Evolutionary conservation across 2,888 invertebrate genomes (phyloP), one percentile per base, ranked within the genome.

Genomic region (Meteorus colon): DNA sequence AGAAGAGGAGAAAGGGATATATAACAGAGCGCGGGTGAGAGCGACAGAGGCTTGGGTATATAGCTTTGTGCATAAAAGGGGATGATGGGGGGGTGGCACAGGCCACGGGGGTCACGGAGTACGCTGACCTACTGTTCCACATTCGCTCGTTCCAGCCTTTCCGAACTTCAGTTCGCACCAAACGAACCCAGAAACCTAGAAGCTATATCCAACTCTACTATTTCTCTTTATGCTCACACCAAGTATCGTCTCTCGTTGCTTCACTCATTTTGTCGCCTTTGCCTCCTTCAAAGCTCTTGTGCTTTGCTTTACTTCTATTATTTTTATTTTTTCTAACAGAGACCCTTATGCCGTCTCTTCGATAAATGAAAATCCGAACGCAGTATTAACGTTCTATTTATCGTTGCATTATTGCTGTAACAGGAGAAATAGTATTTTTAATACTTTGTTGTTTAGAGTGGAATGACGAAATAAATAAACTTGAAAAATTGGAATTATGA

Each of bases 91-190:
- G 60, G 76, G 67, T 68, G 77, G 73, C 79, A 73, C 72, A 79
- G 84, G 85, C 82, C 80, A 82, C 86, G 85, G 86, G 86, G 88
- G 87, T 88, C 88, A 88, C 87, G 83, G 88, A 88, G 88, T 88
- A 86, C 88, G 87, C 87, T 87, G 88, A 88, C 89, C 89, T 87
- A 88, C 87, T 88, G 88, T 87, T 86, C 89, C 83, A 88, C 87
- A 88, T 89, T 89, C 82, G 84, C 82, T 84, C 86, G 79, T 82
- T 83, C 82, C 87, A 87, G 87, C 85, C 85, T 85, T 86, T 85
- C 81, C 86, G 82, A 86, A 87, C 82, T 86, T 86, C 83, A 84
- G 83, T 79, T 81, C 65, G 79, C 55, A 71, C 68, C 51, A 79
- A 80, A 75, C 80, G 80, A 79, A 75, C 80, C 81, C 78, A 81